Conservation (phyloP, 2,113 vertebrate species). For the Gymnobelideus leadbeateri region DNA sequence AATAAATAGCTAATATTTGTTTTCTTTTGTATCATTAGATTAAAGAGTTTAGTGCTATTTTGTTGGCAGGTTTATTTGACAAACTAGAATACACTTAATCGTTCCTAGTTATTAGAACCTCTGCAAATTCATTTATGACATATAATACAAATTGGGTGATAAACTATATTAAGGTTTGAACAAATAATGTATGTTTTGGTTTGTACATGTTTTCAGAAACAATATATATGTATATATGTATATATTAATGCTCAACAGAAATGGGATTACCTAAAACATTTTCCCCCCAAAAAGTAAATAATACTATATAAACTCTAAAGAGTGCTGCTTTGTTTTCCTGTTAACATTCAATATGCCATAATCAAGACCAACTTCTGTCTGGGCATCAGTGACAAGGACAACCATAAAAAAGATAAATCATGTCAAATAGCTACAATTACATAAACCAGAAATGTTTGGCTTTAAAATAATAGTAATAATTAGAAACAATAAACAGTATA, state of each 20-base stretch:
- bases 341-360: neutral
- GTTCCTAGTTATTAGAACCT: neutral
- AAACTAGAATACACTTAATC: neutral
- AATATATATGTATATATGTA: neutral
- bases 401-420: constrained; percentile 57
- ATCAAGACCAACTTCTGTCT: neutral
- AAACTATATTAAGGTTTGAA: constrained; percentile 17
- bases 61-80: neutral
- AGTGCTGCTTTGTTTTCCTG: constrained; percentile 22
- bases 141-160: constrained; percentile 19
- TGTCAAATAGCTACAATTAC: neutral
- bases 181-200: constrained; percentile 20
- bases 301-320: neutral
- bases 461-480: constrained; percentile 47
- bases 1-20: neutral
- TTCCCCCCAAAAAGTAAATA: constrained; percentile 5
- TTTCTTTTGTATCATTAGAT: constrained; percentile 35
- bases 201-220: constrained; percentile 25
- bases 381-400: constrained; percentile 33
- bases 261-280: constrained; percentile 31
- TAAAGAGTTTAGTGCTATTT: constrained; percentile 21
- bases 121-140: neutral
- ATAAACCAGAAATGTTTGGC: neutral
- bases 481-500: constrained; percentile 19
- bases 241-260: constrained; percentile 42